These are phyloP conservation scores for Odontomachus brunneus DNA, from an alignment of 1,140 invertebrate species.

Conservation along the genomic window DNA sequence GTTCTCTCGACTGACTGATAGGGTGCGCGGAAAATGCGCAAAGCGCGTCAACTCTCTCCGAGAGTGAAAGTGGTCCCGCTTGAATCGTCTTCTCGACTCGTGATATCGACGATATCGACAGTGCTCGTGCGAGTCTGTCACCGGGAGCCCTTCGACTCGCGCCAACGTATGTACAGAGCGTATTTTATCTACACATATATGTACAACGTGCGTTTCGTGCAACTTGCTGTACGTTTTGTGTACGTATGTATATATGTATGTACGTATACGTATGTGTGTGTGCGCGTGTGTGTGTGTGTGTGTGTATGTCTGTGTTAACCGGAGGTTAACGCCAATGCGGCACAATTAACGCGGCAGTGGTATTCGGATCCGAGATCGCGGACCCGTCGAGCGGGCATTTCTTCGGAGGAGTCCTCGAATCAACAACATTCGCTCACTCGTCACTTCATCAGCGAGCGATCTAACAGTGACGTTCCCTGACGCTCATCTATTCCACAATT, in stretches of 20 bases:
- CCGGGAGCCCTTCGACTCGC: constrained; percentile 36
- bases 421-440: too few species aligned
- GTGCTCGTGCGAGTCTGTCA: not conserved
- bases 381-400: too few species aligned
- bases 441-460: too few species aligned
- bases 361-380: too few species aligned
- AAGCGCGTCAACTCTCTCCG: not conserved
- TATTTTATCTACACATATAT: constrained; percentile 50
- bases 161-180: constrained; percentile 25
- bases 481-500: too few species aligned
- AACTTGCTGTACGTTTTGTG: constrained; percentile 29
- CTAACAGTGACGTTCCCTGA: too few species aligned
- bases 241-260: too few species aligned
- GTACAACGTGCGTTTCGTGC: constrained; percentile 50
- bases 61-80: constrained; percentile 37
- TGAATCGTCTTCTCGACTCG: not conserved
- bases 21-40: not conserved
- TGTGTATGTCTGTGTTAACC: not conserved
- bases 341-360: too few species aligned
- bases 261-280: too few species aligned
- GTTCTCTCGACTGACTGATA: not conserved
- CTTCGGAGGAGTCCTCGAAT: too few species aligned
- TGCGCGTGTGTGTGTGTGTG: too few species aligned
- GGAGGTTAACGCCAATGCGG: constrained; percentile 1
- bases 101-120: not conserved